A percentile compares a stretch with the other conserved stretches of the same genome.
These are phyloP conservation scores for Scotopteryx bipunctaria DNA, from an alignment of 2,888 invertebrate species.

Conservation along the genomic window DNA sequence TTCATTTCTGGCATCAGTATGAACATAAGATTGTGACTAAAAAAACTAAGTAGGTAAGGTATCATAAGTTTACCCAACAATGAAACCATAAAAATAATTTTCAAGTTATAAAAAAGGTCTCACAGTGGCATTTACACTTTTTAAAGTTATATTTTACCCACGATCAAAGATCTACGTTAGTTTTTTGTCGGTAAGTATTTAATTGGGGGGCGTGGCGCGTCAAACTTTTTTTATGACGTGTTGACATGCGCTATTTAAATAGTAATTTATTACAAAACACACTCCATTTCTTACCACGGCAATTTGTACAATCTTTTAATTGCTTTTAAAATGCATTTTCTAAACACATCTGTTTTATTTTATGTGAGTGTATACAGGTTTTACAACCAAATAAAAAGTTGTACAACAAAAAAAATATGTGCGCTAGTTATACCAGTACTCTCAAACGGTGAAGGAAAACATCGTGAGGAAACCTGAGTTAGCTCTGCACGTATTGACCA, in stretches of 20 bases:
- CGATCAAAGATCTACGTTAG: conserved; percentile 39
- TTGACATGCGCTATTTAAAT: conserved; percentile 42
- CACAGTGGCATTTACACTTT: conserved; percentile 3
- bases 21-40: too few relatives aligned
- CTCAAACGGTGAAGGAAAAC: too few relatives aligned
- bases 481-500: too few relatives aligned
- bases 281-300: conserved; percentile 2
- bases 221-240: conserved; percentile 40
- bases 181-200: conserved; percentile 43
- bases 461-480: too few relatives aligned
- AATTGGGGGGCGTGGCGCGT: conserved; percentile 46
- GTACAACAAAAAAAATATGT: too few relatives aligned
- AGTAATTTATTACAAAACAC: conserved; percentile 28
- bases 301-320: conserved; percentile 5
- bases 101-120: not conserved
- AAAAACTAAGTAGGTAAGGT: too few relatives aligned
- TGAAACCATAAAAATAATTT: not conserved
- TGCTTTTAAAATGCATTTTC: not conserved
- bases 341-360: not conserved
- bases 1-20: too few relatives aligned
- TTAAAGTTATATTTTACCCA: conserved; percentile 32
- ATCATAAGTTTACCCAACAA: not conserved
- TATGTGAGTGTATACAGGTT: not conserved
- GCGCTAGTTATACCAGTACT: too few relatives aligned
- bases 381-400: not conserved